These are phyloP conservation scores for Metaphire vulgaris DNA, from an alignment of 1,140 invertebrate genomes.

Conservation along the genomic window DNA sequence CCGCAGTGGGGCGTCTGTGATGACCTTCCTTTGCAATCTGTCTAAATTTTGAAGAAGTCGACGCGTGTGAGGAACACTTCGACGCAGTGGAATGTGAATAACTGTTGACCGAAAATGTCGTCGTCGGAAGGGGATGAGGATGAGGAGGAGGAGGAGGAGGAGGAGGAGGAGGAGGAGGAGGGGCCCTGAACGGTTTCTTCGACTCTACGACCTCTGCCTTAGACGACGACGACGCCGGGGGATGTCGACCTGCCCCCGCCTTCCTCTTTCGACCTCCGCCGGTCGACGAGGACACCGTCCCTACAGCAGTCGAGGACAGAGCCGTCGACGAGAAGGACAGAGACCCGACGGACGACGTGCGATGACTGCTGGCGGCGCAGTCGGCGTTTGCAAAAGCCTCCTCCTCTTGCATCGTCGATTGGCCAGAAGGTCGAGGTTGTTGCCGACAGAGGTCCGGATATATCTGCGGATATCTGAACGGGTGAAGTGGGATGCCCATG, in stretches of 20 bases:
- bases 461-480: neutral
- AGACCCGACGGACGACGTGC: neutral
- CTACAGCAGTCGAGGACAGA: neutral
- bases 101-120: too few relatives aligned
- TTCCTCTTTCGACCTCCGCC: neutral
- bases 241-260: neutral
- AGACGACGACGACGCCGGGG: too few relatives aligned
- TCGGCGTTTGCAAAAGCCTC: neutral
- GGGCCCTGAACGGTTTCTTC: neutral
- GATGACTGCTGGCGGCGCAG: neutral
- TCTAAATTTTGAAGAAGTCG: neutral
- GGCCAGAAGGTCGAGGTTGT: neutral
- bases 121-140: too few relatives aligned
- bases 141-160: neutral
- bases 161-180: too few relatives aligned
- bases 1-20: too few relatives aligned
- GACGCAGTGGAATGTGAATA: too few relatives aligned
- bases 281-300: neutral
- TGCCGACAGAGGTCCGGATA: neutral
- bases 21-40: neutral
- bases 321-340: neutral
- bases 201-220: neutral
- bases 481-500: neutral
- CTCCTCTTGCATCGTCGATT: too few relatives aligned
- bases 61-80: neutral